These are phyloP conservation scores for Cossypha dichroa DNA, from an alignment of 2,797 vertebrate genomes.

Conservation along the genomic window DNA sequence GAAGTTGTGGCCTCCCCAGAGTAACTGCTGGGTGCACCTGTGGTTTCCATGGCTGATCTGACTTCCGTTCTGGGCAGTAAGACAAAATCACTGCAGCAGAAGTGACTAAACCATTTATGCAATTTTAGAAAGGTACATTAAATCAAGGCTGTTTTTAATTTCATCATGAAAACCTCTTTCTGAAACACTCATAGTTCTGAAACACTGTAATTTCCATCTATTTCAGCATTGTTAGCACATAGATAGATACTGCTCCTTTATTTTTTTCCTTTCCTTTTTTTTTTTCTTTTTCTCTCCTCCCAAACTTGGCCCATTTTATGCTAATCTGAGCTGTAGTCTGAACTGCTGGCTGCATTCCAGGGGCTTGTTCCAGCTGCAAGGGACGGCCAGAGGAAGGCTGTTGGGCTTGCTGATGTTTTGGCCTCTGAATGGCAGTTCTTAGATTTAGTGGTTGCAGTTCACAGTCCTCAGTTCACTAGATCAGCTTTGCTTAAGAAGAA, in stretches of 20 bases:
- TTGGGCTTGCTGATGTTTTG: not conserved
- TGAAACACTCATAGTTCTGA: not conserved
- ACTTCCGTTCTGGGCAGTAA: not conserved
- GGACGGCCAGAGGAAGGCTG: not conserved
- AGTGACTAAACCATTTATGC: not conserved
- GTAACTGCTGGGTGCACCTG: accelerated
- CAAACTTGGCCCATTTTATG: not conserved
- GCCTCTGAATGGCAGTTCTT: not conserved
- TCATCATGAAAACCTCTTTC: not conserved
- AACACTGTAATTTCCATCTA: not conserved
- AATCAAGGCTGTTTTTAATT: not conserved
- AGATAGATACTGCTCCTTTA: not conserved
- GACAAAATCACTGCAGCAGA: not conserved
- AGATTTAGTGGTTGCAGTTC: not conserved
- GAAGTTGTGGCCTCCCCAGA: accelerated
- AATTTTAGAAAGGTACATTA: not conserved
- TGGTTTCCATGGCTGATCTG: not conserved
- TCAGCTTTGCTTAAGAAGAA: not conserved
- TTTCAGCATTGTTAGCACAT: not conserved
- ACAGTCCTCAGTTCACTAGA: not conserved
- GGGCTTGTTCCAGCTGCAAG: not conserved
- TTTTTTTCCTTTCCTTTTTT: accelerated
- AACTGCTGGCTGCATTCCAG: not conserved
- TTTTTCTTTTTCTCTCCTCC: not conserved
- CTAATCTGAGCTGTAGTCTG: not conserved